phyloP scores from a whole-genome alignment of 2,888 invertebrate species.

The Noctuana brunneofusca region DNA sequence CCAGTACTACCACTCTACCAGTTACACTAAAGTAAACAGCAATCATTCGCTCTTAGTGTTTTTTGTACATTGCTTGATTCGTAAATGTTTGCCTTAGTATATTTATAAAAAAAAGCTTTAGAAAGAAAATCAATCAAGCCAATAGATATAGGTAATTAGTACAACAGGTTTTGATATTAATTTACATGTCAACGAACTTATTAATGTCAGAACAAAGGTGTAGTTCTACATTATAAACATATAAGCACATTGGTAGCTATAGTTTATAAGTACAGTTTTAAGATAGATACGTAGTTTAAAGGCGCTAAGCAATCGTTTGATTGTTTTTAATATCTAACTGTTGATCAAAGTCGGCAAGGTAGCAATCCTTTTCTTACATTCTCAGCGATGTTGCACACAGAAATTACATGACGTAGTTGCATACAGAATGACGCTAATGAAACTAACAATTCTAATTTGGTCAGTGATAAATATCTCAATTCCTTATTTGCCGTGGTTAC shows the following conservation, averaged over 20 bases:
- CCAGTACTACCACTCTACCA: constrained; percentile 13
- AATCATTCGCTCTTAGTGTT: constrained; percentile 21
- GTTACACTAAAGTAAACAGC: constrained; percentile 12
- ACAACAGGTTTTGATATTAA: not conserved
- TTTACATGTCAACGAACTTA: not conserved
- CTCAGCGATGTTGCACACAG: too few species aligned
- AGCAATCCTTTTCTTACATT: too few species aligned
- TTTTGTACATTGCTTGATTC: constrained; percentile 23
- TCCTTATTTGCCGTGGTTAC: not conserved
- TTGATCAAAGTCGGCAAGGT: too few species aligned
- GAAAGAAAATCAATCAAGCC: not conserved
- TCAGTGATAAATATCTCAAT: not conserved
- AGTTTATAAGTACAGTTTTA: too few species aligned
- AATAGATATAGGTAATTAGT: not conserved
- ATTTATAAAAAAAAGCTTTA: not conserved
- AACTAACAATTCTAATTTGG: not conserved
- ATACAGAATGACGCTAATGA: not conserved
- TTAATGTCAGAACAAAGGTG: not conserved
- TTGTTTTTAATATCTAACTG: too few species aligned
- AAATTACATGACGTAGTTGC: too few species aligned
- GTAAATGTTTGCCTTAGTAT: not conserved
- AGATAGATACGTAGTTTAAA: too few species aligned
- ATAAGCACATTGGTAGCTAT: too few species aligned
- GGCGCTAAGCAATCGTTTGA: not conserved
- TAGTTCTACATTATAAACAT: not conserved